phyloP scores from a whole-genome alignment of 2,113 vertebrate species.

The Sebastes fasciatus region DNA sequence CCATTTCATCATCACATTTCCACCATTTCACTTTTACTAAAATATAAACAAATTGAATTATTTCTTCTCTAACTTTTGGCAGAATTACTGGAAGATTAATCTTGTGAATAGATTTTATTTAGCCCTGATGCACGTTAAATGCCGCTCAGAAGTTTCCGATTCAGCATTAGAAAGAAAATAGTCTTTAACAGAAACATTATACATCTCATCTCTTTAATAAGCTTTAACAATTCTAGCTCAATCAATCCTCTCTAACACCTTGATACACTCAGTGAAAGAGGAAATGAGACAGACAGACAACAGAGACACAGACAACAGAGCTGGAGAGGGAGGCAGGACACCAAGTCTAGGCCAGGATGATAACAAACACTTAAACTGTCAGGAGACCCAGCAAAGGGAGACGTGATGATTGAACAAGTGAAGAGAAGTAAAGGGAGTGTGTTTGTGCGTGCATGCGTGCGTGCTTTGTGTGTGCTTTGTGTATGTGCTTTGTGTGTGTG shows the following conservation, averaged over 20 bases:
- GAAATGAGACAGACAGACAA: not conserved
- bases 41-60: not conserved
- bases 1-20: not conserved
- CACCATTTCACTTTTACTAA: not conserved
- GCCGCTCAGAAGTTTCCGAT: not conserved
- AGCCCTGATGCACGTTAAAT: not conserved
- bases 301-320: conserved; percentile 5
- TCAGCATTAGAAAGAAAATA: not conserved
- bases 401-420: conserved; percentile 22
- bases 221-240: not conserved
- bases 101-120: not conserved
- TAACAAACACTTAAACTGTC: conserved; percentile 47
- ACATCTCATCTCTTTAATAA: not conserved
- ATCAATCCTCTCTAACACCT: not conserved
- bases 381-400: not conserved
- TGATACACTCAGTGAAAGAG: not conserved
- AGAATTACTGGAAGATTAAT: not conserved
- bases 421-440: not conserved
- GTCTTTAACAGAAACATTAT: not conserved
- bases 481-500: too few relatives aligned
- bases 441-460: not conserved
- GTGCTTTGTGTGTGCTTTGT: too few relatives aligned
- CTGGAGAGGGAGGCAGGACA: not conserved
- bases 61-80: not conserved
- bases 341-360: conserved; percentile 15